Base-by-base conservation (phyloP, 2,113 vertebrate genomes). In the Acanthisitta chloris region DNA sequence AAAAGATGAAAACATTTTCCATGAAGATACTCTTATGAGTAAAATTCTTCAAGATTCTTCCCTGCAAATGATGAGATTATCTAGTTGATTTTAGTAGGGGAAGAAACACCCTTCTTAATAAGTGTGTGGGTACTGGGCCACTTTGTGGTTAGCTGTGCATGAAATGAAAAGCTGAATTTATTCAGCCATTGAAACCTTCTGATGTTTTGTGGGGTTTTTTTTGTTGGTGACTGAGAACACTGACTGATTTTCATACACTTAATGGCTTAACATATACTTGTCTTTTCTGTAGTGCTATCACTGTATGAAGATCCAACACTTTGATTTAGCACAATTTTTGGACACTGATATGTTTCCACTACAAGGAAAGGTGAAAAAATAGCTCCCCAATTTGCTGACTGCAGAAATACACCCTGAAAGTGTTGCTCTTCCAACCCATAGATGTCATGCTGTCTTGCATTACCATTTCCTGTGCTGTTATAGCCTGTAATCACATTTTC, bases 221-320 rank as follows among this genome's bases (percentile, higher is more conserved):
- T 83, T 54, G 24, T 18, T 66, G 51, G 36, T 49, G 62, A 45
- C 77, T 46, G 67, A 76, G 82, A 81, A 25, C 29, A 36, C 8
- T 87, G 82, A 54, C 28, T 90, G 61, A 74, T 96, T 93, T 95
- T 94, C 40, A 34, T 58, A 71, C 25, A 33, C 34, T 90, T 88
- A 85, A 45, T 92, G 58, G 59, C 54, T 95, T 76, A 71, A 78
- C 29, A 46, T 86, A 69, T 21, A 66, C 45, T 87, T 74, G 76
- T 81, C 73, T 88, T 91, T 88, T 49, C 67, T 69, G n/a, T 19
- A 12, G 38, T 34, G 10, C 14, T 86, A 2, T 34, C 45, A 12
- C n/a, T n/a, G 5, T 54, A 6, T 14, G 36, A 92, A 78, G 29
- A 8, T 42, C 65, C n/a, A 71, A 21, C 8, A 29, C 42, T 71